Evolutionary conservation across 2,797 vertebrate species (phyloP).

Genomic region (Argya squamiceps): DNA sequence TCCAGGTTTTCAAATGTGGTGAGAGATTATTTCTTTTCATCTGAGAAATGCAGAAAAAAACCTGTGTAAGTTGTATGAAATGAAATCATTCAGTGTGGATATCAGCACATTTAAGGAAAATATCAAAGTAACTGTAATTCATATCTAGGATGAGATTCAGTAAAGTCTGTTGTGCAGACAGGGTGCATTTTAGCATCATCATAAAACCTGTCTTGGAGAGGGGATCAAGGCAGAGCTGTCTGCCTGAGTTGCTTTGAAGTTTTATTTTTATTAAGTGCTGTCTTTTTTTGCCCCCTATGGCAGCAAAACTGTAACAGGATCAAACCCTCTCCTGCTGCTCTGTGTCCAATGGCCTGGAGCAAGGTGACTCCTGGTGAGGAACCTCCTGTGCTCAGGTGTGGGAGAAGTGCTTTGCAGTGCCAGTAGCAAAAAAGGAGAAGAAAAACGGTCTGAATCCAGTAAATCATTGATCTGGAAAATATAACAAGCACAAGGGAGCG

Average conservation of each 20-base stretch:
- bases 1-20: background rate
- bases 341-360: background rate
- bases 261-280: background rate
- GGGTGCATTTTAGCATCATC: background rate
- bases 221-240: background rate
- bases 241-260: background rate
- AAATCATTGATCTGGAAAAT: background rate
- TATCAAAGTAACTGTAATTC: background rate
- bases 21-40: conserved; percentile 13
- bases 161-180: background rate
- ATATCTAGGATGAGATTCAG: background rate
- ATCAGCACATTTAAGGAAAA: background rate
- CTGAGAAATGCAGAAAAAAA: background rate
- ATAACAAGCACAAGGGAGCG: background rate
- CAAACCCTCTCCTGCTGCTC: background rate
- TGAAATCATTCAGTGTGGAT: background rate
- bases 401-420: background rate
- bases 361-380: background rate
- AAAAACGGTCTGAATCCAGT: background rate
- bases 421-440: background rate
- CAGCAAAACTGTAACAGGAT: background rate
- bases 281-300: background rate
- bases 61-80: background rate
- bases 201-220: background rate
- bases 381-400: background rate